Conservation (phyloP, 2,113 vertebrate species). For the Dromiciops gliroides region DNA sequence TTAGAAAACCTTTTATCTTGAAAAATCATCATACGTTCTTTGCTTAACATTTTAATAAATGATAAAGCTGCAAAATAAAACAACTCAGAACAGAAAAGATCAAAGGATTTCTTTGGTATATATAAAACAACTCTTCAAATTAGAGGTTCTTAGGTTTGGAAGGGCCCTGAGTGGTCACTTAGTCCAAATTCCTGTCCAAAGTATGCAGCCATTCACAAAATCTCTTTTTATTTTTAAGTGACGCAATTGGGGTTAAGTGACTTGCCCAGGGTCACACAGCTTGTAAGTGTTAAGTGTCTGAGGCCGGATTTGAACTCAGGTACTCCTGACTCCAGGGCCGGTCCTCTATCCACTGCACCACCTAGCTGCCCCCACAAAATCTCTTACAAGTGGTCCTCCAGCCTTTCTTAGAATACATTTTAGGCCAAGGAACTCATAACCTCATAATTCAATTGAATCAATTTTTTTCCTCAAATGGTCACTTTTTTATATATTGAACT, state of each 20-base stretch:
- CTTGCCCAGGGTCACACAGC: too few species aligned
- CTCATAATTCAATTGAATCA: background rate
- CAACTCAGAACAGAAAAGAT: background rate
- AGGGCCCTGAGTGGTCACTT: background rate
- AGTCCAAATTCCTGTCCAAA: background rate
- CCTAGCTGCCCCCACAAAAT: too few species aligned
- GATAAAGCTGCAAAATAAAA: background rate
- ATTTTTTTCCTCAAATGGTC: background rate
- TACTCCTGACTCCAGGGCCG: too few species aligned
- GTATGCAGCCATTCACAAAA: background rate
- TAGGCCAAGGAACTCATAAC: background rate
- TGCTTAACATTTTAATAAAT: conserved; percentile 15
- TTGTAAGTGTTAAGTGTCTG: too few species aligned
- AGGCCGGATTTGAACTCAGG: too few species aligned
- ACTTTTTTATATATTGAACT: background rate
- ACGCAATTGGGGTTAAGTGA: too few species aligned
- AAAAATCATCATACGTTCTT: background rate
- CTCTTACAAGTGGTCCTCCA: background rate
- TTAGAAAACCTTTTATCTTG: conserved; percentile 23
- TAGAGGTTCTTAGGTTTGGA: background rate
- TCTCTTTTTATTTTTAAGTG: too few species aligned
- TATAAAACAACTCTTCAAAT: background rate
- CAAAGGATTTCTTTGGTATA: background rate
- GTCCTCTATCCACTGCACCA: too few species aligned
- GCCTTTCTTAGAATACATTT: background rate